Evolutionary conservation across 1,140 invertebrate species (phyloP).

Genomic region (Lepidurus apus): DNA sequence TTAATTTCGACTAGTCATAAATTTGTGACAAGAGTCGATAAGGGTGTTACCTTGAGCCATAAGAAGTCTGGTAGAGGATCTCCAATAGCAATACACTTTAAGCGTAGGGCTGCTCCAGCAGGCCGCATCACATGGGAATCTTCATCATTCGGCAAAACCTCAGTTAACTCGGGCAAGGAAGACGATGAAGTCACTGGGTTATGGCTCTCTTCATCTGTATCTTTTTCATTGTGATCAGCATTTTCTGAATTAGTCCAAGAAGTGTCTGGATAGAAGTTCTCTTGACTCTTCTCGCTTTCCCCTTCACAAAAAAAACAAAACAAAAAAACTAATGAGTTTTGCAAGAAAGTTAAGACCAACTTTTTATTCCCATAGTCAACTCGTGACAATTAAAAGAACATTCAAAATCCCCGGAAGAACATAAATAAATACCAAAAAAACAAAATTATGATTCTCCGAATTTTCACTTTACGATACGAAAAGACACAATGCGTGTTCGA

Average conservation of each 20-base stretch:
- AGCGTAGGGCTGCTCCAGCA: background rate
- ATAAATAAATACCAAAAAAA: background rate
- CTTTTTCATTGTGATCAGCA: background rate
- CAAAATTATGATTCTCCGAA: too few species aligned
- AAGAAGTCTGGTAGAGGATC: background rate
- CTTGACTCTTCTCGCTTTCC: background rate
- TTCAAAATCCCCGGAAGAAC: background rate
- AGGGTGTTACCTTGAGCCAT: background rate
- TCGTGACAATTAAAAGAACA: background rate
- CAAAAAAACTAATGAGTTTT: background rate
- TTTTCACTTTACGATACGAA: background rate
- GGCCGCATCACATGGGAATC: background rate
- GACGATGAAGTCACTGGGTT: background rate
- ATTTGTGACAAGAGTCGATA: background rate
- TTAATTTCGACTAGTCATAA: too few species aligned
- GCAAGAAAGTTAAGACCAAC: background rate
- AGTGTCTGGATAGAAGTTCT: background rate
- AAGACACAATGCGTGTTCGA: background rate
- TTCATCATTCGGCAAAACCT: conserved; percentile 8
- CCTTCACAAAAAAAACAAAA: background rate
- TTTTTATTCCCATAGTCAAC: background rate
- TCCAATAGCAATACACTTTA: background rate
- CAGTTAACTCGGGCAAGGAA: background rate
- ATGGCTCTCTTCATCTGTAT: background rate
- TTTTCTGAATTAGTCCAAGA: background rate